phyloP scores from a whole-genome alignment of 2,888 invertebrate species.

The Habrosyne pyritoides region DNA sequence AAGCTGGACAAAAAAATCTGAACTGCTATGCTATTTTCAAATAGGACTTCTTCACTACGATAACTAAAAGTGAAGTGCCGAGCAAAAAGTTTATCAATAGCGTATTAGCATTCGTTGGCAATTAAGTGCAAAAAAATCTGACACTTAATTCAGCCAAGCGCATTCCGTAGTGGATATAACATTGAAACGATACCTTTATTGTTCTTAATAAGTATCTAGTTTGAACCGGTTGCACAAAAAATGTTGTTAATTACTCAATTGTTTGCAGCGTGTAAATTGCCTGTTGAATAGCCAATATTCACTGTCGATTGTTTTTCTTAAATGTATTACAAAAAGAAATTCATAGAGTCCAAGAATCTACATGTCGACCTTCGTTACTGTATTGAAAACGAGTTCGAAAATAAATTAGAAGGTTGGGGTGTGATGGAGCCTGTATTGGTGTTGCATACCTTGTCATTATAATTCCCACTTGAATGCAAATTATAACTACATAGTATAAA shows the following conservation, averaged over 20 bases:
- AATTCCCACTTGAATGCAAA: no score
- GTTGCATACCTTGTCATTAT: no score
- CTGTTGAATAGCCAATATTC: background rate
- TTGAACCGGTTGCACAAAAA: slow-evolving; percentile 24
- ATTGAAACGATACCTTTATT: slow-evolving; percentile 2
- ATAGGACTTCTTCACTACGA: background rate
- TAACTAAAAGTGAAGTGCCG: background rate
- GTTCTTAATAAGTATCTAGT: slow-evolving; percentile 24
- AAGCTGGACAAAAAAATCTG: no score
- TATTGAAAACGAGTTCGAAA: background rate
- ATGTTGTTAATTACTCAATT: slow-evolving; percentile 37
- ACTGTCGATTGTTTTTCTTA: background rate
- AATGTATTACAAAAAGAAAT: background rate
- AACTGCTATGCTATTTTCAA: no score
- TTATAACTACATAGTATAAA: no score
- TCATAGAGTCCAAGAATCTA: background rate
- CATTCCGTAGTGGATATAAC: background rate
- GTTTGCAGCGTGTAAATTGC: slow-evolving; percentile 14
- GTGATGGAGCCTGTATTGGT: no score
- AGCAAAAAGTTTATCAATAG: slow-evolving; percentile 2
- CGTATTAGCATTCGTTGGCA: background rate
- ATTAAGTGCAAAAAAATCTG: background rate
- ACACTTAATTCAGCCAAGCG: background rate
- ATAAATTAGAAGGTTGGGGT: background rate
- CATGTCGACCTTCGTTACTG: background rate